Evolutionary conservation across 1,140 invertebrate species (phyloP), one percentile per base, ranked within the genome.

Genomic region (Drosophila arizonae): DNA sequence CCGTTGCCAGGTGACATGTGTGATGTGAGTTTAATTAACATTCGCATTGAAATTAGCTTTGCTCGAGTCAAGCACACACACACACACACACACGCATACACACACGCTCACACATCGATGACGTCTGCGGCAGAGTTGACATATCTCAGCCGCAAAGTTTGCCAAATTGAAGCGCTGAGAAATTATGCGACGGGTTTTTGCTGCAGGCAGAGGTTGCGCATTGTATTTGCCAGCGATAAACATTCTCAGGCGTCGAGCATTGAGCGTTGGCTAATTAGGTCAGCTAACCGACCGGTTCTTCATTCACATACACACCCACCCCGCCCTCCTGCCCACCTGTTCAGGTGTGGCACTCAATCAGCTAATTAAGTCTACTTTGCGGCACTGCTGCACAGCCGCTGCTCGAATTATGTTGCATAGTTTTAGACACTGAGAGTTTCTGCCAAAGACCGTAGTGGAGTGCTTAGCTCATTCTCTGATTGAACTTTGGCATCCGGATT

Each of bases 191-290:
- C 63, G 21, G 50, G 56, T 67, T 63, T 55, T 26, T n/a, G 54
- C 65, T 15, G 51, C 28, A 10, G 8, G 8, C 30, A 2, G 6
- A 1, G 26, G 24, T 30, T 10, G 51, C 15, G 51, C n/a, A 1
- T 30, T 6, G 26, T 11, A 51, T 28, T 51, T 5, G 15, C 15
- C 21, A 1, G 8, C 4, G 45, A 54, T 67, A 45, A 72, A 72
- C 54, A 67, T 72, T 72, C 63, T 11, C 54, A 72, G 9, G 33
- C 33, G 8, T 33, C 9, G 33, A 45, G 45, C 54, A 28, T 15
- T 60, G n/a, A 41, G 56, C 63, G 54, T 45, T 43, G 39, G 48
- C 39, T 72, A 72, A 72, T 68, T 72, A 50, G 64, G 70, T 72
- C 64, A 72, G 63, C 4, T n/a, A 11, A 41, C 28, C 41, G 56